A percentile compares a stretch with the other conserved stretches of the same genome.
These are phyloP conservation scores for Bombus polaris DNA, from an alignment of 1,140 invertebrate genomes.

Conservation along the genomic window DNA sequence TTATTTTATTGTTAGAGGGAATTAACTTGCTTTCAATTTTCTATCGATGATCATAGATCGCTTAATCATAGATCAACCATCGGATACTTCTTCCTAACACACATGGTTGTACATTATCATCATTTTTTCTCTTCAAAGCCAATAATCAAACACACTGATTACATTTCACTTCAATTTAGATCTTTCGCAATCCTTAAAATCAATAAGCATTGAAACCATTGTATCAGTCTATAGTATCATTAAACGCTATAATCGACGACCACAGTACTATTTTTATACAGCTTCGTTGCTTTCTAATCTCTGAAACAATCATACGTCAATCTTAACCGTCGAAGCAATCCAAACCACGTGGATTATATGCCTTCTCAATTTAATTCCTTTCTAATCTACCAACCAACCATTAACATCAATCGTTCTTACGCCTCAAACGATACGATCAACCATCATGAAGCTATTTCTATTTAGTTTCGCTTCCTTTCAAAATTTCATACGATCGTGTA, in stretches of 20 bases:
- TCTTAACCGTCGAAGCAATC: not conserved
- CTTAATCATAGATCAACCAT: no score
- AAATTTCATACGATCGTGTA: no score
- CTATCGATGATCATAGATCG: no score
- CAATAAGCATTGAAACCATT: not conserved
- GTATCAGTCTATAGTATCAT: not conserved
- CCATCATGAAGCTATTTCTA: no score
- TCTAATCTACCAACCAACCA: not conserved
- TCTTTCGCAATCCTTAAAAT: not conserved
- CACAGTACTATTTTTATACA: not conserved
- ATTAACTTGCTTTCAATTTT: not conserved
- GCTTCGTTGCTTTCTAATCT: not conserved
- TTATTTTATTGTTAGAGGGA: fast-evolving
- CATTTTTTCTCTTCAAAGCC: not conserved
- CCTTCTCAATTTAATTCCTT: not conserved
- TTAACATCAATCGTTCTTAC: not conserved
- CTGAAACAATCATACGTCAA: not conserved
- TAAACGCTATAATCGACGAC: not conserved
- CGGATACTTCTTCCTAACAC: no score
- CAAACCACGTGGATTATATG: not conserved
- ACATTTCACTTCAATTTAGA: not conserved
- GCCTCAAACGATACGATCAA: no score
- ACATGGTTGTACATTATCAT: not conserved
- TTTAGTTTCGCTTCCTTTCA: no score
- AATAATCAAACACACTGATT: not conserved